phyloP scores from a whole-genome alignment of 2,797 vertebrate species.

The Alouatta caraya region DNA sequence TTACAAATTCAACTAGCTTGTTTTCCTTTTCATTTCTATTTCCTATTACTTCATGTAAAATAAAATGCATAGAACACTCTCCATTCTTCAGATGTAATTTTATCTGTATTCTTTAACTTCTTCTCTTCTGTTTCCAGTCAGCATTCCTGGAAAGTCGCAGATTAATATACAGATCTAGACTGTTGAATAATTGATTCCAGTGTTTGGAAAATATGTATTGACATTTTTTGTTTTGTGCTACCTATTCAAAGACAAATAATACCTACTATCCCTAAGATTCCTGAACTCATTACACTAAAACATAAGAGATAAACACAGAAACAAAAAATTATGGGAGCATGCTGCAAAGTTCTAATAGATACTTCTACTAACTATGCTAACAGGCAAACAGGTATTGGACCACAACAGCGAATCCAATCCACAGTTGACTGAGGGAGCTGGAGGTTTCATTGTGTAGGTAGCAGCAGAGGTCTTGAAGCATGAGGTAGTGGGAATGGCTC shows the following conservation, averaged over 20 bases:
- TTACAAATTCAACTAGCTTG: conserved; percentile 37
- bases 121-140: neutral
- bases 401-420: neutral
- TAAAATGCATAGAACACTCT: conserved; percentile 20
- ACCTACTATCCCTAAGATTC: neutral
- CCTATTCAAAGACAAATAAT: neutral
- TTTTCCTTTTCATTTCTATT: conserved; percentile 37
- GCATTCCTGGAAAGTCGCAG: conserved; percentile 49
- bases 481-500: neutral
- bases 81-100: neutral
- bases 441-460: neutral
- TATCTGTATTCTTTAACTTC: neutral
- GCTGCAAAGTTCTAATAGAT: neutral
- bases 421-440: neutral
- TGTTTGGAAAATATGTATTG: conserved; percentile 41
- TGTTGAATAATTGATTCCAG: conserved; percentile 57
- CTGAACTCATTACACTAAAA: neutral
- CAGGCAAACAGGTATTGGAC: neutral
- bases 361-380: neutral
- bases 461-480: neutral
- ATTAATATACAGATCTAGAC: neutral
- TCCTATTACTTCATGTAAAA: conserved; percentile 13
- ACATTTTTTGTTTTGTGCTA: neutral
- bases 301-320: neutral
- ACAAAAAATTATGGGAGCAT: neutral